A percentile compares a stretch with the other conserved stretches of the same genome.
These are phyloP conservation scores for Poicephalus meyeri DNA, from an alignment of 2,113 vertebrate species.

Conservation along the genomic window DNA sequence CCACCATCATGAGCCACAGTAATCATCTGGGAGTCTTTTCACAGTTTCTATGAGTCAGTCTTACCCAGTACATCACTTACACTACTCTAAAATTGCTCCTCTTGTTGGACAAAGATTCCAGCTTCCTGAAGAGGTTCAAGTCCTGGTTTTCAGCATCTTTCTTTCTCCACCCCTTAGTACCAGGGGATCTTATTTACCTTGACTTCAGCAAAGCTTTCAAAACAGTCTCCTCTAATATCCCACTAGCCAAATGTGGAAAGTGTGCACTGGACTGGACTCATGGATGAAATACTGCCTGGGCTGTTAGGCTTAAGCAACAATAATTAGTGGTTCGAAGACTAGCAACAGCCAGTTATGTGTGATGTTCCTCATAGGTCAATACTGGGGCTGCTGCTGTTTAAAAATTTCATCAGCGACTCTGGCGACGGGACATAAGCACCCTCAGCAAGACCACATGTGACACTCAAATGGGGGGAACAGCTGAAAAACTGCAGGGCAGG, in stretches of 20 bases:
- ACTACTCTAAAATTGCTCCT: neutral
- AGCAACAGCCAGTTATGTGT: neutral
- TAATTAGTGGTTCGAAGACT: neutral
- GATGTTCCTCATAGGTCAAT: neutral
- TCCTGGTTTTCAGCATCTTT: neutral
- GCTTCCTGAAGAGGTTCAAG: neutral
- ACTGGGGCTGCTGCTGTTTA: neutral
- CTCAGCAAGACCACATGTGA: neutral
- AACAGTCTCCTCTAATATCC: neutral
- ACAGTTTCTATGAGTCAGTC: slow-evolving; percentile 16
- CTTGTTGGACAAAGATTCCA: neutral
- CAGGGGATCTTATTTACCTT: neutral
- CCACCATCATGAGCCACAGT: neutral
- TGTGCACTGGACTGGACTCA: neutral
- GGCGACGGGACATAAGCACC: neutral
- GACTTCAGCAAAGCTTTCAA: neutral
- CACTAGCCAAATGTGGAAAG: neutral
- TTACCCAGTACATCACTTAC: neutral
- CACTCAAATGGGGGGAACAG: neutral
- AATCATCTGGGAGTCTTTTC: neutral
- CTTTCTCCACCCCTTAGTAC: neutral
- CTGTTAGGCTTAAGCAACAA: neutral
- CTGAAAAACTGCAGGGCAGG: neutral
- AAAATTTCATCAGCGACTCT: neutral
- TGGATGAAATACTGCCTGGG: neutral